Base-by-base conservation (phyloP, 2,113 vertebrate genomes). In the Erythrolamprus reginae region DNA sequence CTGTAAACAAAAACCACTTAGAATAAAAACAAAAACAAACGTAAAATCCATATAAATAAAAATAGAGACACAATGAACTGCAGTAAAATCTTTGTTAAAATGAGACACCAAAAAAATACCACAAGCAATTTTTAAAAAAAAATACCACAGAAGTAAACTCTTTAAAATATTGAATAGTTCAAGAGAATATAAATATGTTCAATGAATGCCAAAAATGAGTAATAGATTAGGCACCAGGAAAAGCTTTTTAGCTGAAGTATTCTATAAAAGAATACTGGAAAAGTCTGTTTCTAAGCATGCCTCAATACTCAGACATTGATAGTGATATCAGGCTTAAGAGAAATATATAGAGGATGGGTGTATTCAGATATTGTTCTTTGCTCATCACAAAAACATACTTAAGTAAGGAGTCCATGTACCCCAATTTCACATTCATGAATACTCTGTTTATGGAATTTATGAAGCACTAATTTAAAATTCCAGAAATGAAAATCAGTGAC, bases 391-490 rank as follows among this genome's bases (percentile, higher is more conserved):
- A 86, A 42, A 45, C 2, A 86, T 50, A 77, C 89, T 52, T 94
- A 92, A 88, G 93, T 90, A 86, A 96, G 89, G 56, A 92, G 94
- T 89, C 56, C 90, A 87, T 53, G 88, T 91, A 84, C 92, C 90
- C 86, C 86, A 94, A 24, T 1, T 13, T 90, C 94, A 58, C 92
- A 90, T 88, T 45, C 87, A 65, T 92, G 86, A 45, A 45, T 70
- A 3, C 87, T 93, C 90, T 88, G 89, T 87, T 91, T 91, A 92
- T 89, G 88, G 93, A 96, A 93, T 88, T 92, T 92, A 92, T 89
- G 87, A 93, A 96, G 93, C 93, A 95, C 93, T 96, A 97, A 96
- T 95, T 95, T 92, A 96, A 95, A 82, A 92, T 96, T 93, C 95
- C 96, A 96, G 94, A 93, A 95, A 93, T 95, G 61, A 89, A 93